Conservation (phyloP, 2,113 vertebrate genomes). For the Ibidorhyncha struthersii region DNA sequence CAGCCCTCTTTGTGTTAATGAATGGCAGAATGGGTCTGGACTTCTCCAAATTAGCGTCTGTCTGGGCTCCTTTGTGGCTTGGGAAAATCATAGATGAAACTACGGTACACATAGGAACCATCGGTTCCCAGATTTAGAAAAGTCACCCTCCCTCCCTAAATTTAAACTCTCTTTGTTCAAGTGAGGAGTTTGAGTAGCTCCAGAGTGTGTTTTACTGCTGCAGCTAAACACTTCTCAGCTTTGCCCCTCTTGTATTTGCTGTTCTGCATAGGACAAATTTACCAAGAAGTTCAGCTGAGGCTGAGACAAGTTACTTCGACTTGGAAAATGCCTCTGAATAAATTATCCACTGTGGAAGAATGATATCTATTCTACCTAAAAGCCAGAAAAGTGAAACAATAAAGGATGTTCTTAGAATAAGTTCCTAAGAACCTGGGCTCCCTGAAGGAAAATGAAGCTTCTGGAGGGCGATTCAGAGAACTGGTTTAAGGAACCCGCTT, state of each 20-base stretch:
- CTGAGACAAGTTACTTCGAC: background rate
- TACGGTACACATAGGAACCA: background rate
- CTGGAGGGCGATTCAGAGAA: background rate
- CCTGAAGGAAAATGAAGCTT: background rate
- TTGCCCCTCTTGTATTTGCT: conserved; percentile 22
- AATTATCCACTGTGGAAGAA: background rate
- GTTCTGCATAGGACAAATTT: conserved; percentile 7
- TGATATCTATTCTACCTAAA: background rate
- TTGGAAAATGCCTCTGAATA: conserved; percentile 39
- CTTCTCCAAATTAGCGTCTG: background rate
- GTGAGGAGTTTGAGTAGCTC: background rate
- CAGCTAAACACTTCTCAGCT: background rate
- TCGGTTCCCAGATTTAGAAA: background rate
- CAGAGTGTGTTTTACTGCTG: background rate
- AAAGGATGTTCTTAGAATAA: background rate
- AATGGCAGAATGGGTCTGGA: background rate
- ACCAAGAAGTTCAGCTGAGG: background rate
- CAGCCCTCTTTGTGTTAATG: background rate
- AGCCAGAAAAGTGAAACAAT: background rate
- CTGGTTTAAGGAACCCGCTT: background rate
- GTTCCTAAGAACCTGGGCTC: background rate
- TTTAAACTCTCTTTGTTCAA: background rate
- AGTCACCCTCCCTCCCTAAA: accelerated
- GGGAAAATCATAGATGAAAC: background rate
- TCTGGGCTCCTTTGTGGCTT: background rate